These are phyloP conservation scores for Colostygia pectinataria DNA, from an alignment of 2,888 invertebrate genomes.

Conservation along the genomic window DNA sequence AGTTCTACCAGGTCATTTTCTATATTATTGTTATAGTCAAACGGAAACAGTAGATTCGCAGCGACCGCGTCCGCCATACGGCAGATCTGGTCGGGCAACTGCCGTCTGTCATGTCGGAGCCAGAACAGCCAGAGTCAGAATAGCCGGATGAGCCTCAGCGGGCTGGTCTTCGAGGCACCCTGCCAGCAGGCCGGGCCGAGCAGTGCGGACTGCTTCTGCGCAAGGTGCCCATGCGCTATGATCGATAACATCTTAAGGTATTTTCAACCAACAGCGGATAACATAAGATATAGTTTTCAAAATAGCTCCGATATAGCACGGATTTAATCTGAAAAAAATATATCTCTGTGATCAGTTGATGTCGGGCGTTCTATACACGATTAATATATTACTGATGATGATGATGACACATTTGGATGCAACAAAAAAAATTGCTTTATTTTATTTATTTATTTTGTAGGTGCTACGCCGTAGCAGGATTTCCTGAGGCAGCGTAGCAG, in stretches of 20 bases:
- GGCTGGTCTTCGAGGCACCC: constrained; percentile 1
- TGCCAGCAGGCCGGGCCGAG: constrained; percentile 4
- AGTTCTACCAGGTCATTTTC: neutral
- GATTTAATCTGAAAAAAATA: too few relatives aligned
- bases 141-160: constrained; percentile 16
- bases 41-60: constrained; percentile 39
- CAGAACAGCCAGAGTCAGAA: constrained; percentile 31
- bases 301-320: too few relatives aligned
- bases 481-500: too few relatives aligned
- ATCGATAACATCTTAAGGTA: constrained; percentile 49
- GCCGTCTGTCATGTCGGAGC: constrained; percentile 45
- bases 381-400: too few relatives aligned
- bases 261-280: too few relatives aligned
- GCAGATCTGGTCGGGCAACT: constrained; percentile 56
- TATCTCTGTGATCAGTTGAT: too few relatives aligned
- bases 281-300: too few relatives aligned
- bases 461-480: too few relatives aligned
- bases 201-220: constrained; percentile 47
- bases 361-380: too few relatives aligned
- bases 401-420: too few relatives aligned
- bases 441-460: too few relatives aligned
- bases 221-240: constrained; percentile 51
- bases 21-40: constrained; percentile 31
- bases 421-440: too few relatives aligned
- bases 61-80: constrained; percentile 48